These are phyloP conservation scores for Octodonta nipae DNA, from an alignment of 2,888 invertebrate genomes.

Conservation along the genomic window DNA sequence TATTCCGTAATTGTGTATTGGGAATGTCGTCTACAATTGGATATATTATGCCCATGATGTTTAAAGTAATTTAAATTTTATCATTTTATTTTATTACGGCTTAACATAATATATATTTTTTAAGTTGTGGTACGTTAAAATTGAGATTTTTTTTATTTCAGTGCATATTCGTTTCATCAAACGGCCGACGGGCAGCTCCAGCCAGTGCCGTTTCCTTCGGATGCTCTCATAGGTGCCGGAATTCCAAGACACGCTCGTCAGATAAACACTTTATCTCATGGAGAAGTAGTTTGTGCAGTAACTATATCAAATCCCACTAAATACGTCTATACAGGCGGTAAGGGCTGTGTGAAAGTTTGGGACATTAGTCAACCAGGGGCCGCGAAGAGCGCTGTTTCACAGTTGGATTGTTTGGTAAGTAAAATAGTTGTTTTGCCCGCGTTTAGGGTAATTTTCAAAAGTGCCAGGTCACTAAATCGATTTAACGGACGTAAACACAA, in stretches of 20 bases:
- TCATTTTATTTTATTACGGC: too few species aligned
- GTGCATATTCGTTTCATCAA: constrained; percentile 90
- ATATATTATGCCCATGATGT: too few species aligned
- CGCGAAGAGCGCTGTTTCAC: constrained; percentile 75
- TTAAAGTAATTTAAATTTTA: too few species aligned
- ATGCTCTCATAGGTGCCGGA: constrained; percentile 83
- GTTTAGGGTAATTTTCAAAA: too few species aligned
- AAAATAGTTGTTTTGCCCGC: too few species aligned
- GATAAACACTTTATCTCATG: constrained; percentile 84
- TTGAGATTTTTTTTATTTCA: constrained; percentile 39
- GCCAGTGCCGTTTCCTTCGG: constrained; percentile 88
- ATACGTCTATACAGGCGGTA: constrained; percentile 90
- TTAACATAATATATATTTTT: neutral
- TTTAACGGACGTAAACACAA: too few species aligned
- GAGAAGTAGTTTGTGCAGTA: constrained; percentile 94
- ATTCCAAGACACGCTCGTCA: constrained; percentile 87
- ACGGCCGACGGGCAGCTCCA: constrained; percentile 79
- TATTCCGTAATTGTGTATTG: too few species aligned
- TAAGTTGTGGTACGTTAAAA: too few species aligned
- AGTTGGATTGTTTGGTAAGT: constrained; percentile 79
- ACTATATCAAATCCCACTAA: constrained; percentile 88
- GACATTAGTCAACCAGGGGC: constrained; percentile 80
- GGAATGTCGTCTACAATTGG: too few species aligned
- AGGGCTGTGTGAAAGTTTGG: constrained; percentile 96
- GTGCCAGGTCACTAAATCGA: too few species aligned